Conservation (phyloP, 2,888 invertebrate genomes). For the Pandemis heparana region DNA sequence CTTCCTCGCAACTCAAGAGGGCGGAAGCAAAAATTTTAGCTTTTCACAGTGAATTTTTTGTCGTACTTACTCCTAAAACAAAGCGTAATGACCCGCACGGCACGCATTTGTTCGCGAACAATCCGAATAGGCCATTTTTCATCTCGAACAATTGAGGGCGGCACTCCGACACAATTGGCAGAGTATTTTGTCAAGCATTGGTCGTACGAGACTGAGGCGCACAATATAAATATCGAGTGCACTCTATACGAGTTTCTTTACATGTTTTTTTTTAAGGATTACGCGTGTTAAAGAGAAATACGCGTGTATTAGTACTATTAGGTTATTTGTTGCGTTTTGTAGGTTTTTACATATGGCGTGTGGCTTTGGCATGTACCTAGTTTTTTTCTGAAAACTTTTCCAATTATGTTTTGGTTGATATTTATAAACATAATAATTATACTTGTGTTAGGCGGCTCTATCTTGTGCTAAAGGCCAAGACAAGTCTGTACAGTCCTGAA, state of each 20-base stretch:
- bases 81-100: constrained; percentile 84
- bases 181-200: constrained; percentile 84
- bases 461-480: no score
- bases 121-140: constrained; percentile 84
- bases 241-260: constrained; percentile 62
- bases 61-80: constrained; percentile 82
- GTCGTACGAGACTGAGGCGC: constrained; percentile 71
- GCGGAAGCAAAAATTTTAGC: constrained; percentile 74
- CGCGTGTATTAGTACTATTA: neutral
- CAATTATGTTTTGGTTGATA: no score
- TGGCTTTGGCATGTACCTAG: no score
- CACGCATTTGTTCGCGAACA: constrained; percentile 84
- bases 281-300: constrained; percentile 1
- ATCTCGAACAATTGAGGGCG: constrained; percentile 84
- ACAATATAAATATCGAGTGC: constrained; percentile 69
- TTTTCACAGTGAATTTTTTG: constrained; percentile 78
- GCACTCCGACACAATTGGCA: constrained; percentile 82
- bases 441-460: no score
- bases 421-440: no score
- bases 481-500: no score
- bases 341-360: neutral
- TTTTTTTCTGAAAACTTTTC: no score
- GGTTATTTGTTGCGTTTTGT: neutral
- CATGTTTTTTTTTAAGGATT: constrained; percentile 26
- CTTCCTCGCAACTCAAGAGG: constrained; percentile 71